phyloP scores from a whole-genome alignment of 2,888 invertebrate genomes.

The Caenorhabditis becei region DNA sequence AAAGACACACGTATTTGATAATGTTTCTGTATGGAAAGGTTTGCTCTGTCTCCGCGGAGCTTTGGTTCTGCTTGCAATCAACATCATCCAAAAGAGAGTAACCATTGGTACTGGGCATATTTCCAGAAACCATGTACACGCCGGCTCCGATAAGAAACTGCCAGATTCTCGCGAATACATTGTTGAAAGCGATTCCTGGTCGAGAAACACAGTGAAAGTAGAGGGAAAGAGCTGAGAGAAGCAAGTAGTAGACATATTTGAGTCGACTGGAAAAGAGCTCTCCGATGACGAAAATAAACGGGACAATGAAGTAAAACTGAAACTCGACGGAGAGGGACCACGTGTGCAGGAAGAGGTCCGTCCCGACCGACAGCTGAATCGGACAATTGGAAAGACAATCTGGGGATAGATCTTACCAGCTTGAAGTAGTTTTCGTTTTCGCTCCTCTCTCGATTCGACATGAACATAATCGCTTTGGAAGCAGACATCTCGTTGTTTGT shows the following conservation, averaged over 20 bases:
- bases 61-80: too few species aligned
- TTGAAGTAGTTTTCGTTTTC: slow-evolving; percentile 34
- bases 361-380: slow-evolving; percentile 51
- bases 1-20: background rate
- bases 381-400: too few species aligned
- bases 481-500: slow-evolving; percentile 14
- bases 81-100: slow-evolving; percentile 13
- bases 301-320: slow-evolving; percentile 68
- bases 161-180: slow-evolving; percentile 61
- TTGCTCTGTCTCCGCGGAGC: too few species aligned
- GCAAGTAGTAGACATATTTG: slow-evolving; percentile 17
- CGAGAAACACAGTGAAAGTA: background rate
- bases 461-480: slow-evolving; percentile 22
- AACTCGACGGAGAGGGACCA: slow-evolving; percentile 70
- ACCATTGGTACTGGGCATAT: background rate
- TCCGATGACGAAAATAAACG: slow-evolving; percentile 49
- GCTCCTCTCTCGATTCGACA: slow-evolving; percentile 18
- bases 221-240: slow-evolving; percentile 2
- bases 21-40: background rate
- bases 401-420: too few species aligned
- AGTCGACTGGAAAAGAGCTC: background rate
- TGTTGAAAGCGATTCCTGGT: slow-evolving; percentile 32
- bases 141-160: slow-evolving; percentile 59
- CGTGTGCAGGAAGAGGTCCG: slow-evolving; percentile 66
- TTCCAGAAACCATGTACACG: slow-evolving; percentile 7